Percentiles rank a stretch among this genome's conserved stretches.
Evolutionary conservation across 2,113 vertebrate species (phyloP).

Genomic region (Meles meles): DNA sequence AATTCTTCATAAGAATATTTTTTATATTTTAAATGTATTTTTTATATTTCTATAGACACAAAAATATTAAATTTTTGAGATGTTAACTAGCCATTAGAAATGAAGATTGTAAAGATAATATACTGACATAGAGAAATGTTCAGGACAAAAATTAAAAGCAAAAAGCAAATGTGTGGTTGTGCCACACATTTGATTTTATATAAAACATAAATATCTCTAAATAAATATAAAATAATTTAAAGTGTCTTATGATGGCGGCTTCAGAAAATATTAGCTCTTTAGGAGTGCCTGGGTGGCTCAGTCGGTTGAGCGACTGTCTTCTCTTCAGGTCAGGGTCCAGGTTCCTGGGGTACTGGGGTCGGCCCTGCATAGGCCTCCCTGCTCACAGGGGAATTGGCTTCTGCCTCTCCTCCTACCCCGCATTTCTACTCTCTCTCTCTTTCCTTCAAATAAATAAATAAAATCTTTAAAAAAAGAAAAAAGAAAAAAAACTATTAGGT

Average conservation of each 20-base stretch:
- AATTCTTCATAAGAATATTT: not conserved
- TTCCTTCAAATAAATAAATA: not conserved
- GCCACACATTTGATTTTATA: not conserved
- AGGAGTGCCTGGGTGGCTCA: not conserved
- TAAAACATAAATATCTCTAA: conserved; percentile 7
- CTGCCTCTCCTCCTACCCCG: not conserved
- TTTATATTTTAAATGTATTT: not conserved
- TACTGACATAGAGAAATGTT: not conserved
- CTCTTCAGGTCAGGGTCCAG: not conserved
- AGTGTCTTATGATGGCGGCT: not conserved
- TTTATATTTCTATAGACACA: not conserved
- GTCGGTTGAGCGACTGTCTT: not conserved
- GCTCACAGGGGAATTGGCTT: not conserved
- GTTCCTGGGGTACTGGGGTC: not conserved
- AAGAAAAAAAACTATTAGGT: not conserved
- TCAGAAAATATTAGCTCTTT: not conserved
- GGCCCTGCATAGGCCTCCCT: not conserved
- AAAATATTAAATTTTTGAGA: not conserved
- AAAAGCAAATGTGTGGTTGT: not conserved
- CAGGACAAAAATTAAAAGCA: conserved; percentile 8
- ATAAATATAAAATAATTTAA: not conserved
- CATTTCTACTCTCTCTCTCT: not conserved
- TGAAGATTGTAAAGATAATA: not conserved
- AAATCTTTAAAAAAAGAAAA: not conserved
- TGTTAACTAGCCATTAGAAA: conserved; percentile 29